Evolutionary conservation across 1,140 invertebrate species (phyloP).

Genomic region (Atta colombica): DNA sequence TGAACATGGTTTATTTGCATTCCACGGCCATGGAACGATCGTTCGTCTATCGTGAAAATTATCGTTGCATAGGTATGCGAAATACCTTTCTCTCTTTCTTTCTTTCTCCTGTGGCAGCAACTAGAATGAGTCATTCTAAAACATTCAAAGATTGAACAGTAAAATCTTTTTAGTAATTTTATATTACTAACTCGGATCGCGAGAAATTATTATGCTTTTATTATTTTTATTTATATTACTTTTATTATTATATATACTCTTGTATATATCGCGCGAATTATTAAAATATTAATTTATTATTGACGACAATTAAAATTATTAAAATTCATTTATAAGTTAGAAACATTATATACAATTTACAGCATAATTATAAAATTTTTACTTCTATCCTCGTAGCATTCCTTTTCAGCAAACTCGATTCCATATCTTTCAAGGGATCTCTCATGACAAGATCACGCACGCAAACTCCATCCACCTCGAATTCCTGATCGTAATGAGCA

Average conservation of each 20-base stretch:
- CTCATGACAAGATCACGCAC: constrained; percentile 30
- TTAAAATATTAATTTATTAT: not conserved
- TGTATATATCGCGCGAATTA: not conserved
- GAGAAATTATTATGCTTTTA: not conserved
- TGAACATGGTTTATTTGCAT: constrained; percentile 74
- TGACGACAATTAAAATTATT: not conserved
- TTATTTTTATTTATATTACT: not conserved
- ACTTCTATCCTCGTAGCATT: not conserved
- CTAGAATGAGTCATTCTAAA: not conserved
- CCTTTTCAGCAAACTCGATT: not conserved
- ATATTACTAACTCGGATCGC: not conserved
- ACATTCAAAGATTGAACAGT: not conserved
- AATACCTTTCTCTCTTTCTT: not conserved
- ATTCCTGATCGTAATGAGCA: constrained; percentile 31
- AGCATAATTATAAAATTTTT: not conserved
- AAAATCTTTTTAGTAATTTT: not conserved
- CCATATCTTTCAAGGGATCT: not conserved
- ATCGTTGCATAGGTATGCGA: constrained; percentile 60
- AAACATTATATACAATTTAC: not conserved
- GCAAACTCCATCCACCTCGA: constrained; percentile 46
- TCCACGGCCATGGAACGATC: constrained; percentile 69
- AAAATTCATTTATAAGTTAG: not conserved
- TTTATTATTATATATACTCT: too few species aligned
- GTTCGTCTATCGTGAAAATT: constrained; percentile 72
- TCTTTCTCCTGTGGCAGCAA: not conserved